Base-by-base conservation (phyloP, 92 coral and sea anemone genomes). In the Palythoa grandis region DNA sequence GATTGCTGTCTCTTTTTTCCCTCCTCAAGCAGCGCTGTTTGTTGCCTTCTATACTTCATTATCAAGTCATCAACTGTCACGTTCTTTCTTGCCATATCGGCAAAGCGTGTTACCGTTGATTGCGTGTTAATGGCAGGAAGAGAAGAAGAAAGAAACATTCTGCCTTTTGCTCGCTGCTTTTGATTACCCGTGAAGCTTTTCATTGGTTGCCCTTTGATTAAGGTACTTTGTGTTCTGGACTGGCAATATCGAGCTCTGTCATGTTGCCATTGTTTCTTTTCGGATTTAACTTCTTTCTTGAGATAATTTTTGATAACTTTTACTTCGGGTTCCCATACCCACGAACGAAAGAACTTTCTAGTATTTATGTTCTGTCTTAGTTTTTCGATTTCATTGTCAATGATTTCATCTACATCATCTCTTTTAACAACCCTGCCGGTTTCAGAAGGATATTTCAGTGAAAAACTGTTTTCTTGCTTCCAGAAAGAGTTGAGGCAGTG, bases 291-390 rank as follows among this genome's bases (percentile, higher is more conserved):
- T 16, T 77, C 73, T 38, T 78, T 78, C 52, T 77, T 77, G 39
- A 86, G 86, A 77, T 78, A 71, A 15, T 52, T 78, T n/a, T 50
- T 52, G 48, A 63, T 17, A 25, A 66, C 68, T 57, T 82, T 65
- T 50, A 66, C 67, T 53, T 85, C 91, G 1, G 91, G 86, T 23
- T 88, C 91, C 91, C 93, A 91, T 19, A 91, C 86, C 93, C 93
- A 91, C 20, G 93, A 88, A n/a, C 91, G 82, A 52, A 83, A 84
- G n/a, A 76, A 74, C n/a, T 87, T 90, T 40, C 73, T 88, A 1
- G 92, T 90, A 73, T 90, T 52, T 60, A 90, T 86, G 38, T 74
- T 87, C 20, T 70, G 70, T 25, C 92, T 82, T 48, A 86, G 73
- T 79, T 72, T 78, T 65, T 90, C 92, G 53, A 86, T 35, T 79